These are phyloP conservation scores for Epizoanthus fatuus DNA, from an alignment of 92 coral and sea anemone species.

Conservation along the genomic window DNA sequence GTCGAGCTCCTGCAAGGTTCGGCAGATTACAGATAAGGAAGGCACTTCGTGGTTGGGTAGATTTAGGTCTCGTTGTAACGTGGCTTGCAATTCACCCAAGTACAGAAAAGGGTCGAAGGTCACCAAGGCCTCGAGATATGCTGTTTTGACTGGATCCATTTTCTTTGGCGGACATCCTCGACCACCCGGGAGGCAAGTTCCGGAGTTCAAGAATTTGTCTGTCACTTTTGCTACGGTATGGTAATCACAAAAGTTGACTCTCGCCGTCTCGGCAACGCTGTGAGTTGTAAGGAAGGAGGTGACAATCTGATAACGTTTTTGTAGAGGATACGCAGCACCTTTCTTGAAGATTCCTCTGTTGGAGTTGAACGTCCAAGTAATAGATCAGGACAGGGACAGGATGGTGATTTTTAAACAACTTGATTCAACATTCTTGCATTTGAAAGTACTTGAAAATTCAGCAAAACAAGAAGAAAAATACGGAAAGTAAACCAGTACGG, in stretches of 20 bases:
- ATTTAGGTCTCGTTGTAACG: slow-evolving; percentile 44
- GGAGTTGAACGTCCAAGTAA: slow-evolving; percentile 50
- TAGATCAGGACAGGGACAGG: background rate
- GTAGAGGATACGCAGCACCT: slow-evolving; percentile 38
- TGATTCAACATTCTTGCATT: too few relatives aligned
- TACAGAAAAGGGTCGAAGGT: slow-evolving; percentile 56
- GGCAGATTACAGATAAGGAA: slow-evolving; percentile 48
- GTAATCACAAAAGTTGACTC: slow-evolving; percentile 20
- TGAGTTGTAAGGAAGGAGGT: slow-evolving; percentile 27
- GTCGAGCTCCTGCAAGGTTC: slow-evolving; percentile 43
- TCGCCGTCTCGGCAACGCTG: slow-evolving; percentile 37
- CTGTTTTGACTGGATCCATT: slow-evolving; percentile 46
- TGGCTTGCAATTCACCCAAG: slow-evolving; percentile 34
- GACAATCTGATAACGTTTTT: slow-evolving; percentile 54
- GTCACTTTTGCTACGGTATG: slow-evolving; percentile 44
- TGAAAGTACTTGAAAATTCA: too few relatives aligned
- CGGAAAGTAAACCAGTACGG: too few relatives aligned
- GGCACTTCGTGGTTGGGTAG: slow-evolving; percentile 44
- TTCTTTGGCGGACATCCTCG: slow-evolving; percentile 54
- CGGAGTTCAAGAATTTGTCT: slow-evolving; percentile 48
- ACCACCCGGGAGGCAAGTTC: slow-evolving; percentile 49
- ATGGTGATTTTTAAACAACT: too few relatives aligned
- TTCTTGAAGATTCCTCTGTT: slow-evolving; percentile 50
- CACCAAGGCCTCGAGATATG: slow-evolving; percentile 58
- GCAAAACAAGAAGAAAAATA: too few relatives aligned